Base-by-base conservation (phyloP, 2,797 vertebrate genomes). In the Graptemys geographica region DNA sequence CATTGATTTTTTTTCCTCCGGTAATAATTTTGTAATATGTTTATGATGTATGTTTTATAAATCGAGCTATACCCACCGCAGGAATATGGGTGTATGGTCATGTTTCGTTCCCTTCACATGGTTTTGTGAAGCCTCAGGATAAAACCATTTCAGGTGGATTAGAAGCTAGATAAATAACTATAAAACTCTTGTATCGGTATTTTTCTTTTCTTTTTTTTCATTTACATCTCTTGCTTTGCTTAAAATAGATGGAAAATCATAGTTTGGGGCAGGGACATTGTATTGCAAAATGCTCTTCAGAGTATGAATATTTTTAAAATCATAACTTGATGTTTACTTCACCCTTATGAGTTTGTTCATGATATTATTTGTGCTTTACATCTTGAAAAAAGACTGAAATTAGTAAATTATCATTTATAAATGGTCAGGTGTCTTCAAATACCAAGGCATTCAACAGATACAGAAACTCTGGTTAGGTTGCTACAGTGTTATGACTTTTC, bases 11-110 rank as follows among this genome's bases (percentile, higher is more conserved):
- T 41, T 59, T 72, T 51, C 87, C 85, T 95, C 59, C 81, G 27
- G 27, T 56, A 91, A 52, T 95, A 91, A 83, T 89, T 97, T 96
- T 94, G 56, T 69, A 95, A 89, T 56, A 53, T 95, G 81, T 96
- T 97, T 96, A 96, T 88, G 53, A 89, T 93, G 80, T 44, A 91
- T 16, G 25, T 59, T 95, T 96, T 95, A 96, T 95, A 98, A 97
- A 97, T 92, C 95, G 55, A 79, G 49, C 5, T 2, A 78, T 93
- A 85, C 5, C 33, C 76, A 90, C 12, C 31, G 4, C 27, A 81
- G 11, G 69, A 79, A 76, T 83, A 52, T n/a, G 72, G 3, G 5
- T 11, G 52, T 96, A 65, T 28, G 27, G 84, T 90, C 84, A 94
- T 76, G 69, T 87, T 84, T 88, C 91, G 4, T 49, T 95, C 80